Conservation (phyloP, 2,113 vertebrate species). For the Marmota flaviventris region DNA sequence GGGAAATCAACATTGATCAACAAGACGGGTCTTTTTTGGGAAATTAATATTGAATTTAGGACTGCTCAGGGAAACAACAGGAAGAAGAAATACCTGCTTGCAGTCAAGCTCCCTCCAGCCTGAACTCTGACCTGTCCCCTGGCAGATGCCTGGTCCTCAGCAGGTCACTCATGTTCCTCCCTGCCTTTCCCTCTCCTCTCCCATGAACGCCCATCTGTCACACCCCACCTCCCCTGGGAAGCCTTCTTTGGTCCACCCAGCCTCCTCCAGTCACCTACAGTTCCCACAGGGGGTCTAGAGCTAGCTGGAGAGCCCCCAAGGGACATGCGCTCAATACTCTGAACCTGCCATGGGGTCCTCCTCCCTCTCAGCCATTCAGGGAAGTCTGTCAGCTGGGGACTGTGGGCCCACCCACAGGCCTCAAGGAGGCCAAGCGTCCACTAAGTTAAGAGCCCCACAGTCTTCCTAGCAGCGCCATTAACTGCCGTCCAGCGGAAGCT, state of each 20-base stretch:
- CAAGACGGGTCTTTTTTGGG: slow-evolving; percentile 65
- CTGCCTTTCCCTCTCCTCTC: background rate
- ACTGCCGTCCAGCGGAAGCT: no score
- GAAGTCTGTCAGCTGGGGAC: background rate
- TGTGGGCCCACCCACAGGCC: background rate
- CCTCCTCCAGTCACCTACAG: background rate
- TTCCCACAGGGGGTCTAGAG: background rate
- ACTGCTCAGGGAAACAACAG: slow-evolving; percentile 42
- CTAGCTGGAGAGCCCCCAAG: background rate
- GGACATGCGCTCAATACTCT: background rate
- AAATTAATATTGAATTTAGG: slow-evolving; percentile 54
- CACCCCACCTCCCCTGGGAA: slow-evolving; percentile 14
- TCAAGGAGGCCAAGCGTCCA: background rate
- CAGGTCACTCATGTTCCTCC: background rate
- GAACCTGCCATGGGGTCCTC: background rate
- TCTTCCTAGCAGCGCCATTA: background rate
- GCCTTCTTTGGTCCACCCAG: background rate
- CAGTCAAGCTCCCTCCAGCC: background rate
- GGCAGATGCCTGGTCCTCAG: background rate
- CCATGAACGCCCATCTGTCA: background rate
- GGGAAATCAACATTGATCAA: slow-evolving; percentile 70
- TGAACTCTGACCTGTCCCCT: background rate
- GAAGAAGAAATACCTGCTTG: background rate
- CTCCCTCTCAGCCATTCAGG: background rate
- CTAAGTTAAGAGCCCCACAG: background rate